Evolutionary conservation across 1,140 invertebrate genomes (phyloP).

Genomic region (Elysia chlorotica): DNA sequence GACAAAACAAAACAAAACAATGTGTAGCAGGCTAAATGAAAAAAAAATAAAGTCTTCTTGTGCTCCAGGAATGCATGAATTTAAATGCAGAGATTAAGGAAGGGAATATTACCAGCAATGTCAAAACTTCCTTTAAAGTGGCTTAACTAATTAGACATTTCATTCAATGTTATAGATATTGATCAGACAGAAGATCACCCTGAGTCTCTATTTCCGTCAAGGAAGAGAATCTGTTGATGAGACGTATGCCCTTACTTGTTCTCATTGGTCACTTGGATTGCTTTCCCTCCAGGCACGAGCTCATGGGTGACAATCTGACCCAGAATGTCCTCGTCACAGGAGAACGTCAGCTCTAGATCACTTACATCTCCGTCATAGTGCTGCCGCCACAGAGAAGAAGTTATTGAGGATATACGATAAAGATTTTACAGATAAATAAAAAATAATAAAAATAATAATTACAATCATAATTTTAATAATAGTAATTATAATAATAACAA

Average conservation of each 20-base stretch:
- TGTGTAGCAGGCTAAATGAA: not conserved
- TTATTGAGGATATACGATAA: no score
- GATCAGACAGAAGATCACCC: no score
- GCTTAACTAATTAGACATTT: no score
- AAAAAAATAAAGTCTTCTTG: not conserved
- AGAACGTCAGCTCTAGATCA: constrained; percentile 94
- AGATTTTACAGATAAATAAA: no score
- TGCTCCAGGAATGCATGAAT: not conserved
- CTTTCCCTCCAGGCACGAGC: constrained; percentile 89
- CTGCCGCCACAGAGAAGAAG: no score
- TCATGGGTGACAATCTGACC: constrained; percentile 69
- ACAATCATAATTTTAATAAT: no score
- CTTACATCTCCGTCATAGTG: constrained; percentile 93
- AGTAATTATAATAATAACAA: no score
- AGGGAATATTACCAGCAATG: not conserved
- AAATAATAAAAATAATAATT: no score
- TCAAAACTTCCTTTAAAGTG: no score
- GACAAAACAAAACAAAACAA: constrained; percentile 20
- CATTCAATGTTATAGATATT: no score
- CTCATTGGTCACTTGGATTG: constrained; percentile 91
- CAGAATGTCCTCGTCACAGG: constrained; percentile 93
- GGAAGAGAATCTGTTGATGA: not conserved
- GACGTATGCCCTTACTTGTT: constrained; percentile 86
- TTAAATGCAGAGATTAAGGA: not conserved
- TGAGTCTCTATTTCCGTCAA: no score